Evolutionary conservation across 2,113 vertebrate species (phyloP), one percentile per base, ranked within the genome.

Genomic region (Sapayoa aenigma): DNA sequence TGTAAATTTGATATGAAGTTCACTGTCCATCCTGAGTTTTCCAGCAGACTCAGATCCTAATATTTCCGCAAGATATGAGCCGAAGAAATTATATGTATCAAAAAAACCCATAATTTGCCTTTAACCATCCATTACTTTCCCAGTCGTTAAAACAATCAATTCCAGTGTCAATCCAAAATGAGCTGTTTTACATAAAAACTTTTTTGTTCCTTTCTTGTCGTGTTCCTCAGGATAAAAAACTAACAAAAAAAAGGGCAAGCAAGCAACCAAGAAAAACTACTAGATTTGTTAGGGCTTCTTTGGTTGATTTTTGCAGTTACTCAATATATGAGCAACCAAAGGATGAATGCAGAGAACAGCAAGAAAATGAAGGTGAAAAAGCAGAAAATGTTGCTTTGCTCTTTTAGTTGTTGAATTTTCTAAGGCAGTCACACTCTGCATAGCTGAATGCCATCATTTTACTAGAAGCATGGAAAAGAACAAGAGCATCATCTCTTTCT

Each of bases 111-210:
- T 47, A 23, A 69, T 66, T 89, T 90, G 55, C 77, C 74, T 90
- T 87, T 58, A 94, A 84, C 60, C 73, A 47, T 78, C 35, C n/a
- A 91, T 91, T 84, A 46, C 33, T 87, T 76, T 69, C 47, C 22
- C 17, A 69, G 47, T 73, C 19, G 11, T 95, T 97, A 95, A 92
- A 94, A 53, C 30, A 90, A 94, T 96, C 50, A 73, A 12, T 69
- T 94, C 33, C 13, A 27, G 4, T 71, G 79, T 94, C 90, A 96
- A 86, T 91, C 82, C 67, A 80, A 53, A 94, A 95, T 0, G 0
- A 53, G 11, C 10, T 90, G 35, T 55, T 92, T 94, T 74, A 77
- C 42, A 58, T 63, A 66, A 84, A 79, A 89, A 71, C 12, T 33
- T 82, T 58, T 68, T 55, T 90, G 9, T 50, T 89, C 8, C 16